phyloP scores from a whole-genome alignment of 2,888 invertebrate genomes.

The Sacculina carcini region DNA sequence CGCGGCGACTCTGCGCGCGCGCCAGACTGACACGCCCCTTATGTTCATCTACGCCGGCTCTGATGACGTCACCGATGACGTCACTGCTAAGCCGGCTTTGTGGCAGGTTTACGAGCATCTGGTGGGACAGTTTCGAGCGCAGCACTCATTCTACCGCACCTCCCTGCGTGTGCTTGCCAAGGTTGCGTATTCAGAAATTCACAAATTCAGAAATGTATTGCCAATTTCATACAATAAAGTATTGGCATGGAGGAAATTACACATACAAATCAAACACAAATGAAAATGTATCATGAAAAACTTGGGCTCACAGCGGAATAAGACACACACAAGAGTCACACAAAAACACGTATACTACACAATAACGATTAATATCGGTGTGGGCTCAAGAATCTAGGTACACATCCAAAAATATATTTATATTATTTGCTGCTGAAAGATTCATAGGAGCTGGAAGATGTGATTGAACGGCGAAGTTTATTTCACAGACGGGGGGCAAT shows the following conservation, averaged over 20 bases:
- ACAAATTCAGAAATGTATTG: not conserved
- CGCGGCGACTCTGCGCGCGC: slow-evolving; percentile 44
- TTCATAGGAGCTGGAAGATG: too few species aligned
- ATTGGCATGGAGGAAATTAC: too few species aligned
- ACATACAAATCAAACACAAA: too few species aligned
- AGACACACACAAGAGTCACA: too few species aligned
- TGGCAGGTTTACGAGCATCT: slow-evolving; percentile 34
- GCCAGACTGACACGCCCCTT: slow-evolving; percentile 44
- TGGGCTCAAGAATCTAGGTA: not conserved
- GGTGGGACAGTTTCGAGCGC: slow-evolving; percentile 47
- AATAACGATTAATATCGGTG: too few species aligned
- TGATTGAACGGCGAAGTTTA: not conserved
- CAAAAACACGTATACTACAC: too few species aligned
- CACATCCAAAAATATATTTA: too few species aligned
- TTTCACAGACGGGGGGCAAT: not conserved
- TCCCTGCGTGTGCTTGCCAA: slow-evolving; percentile 7
- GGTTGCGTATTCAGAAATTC: slow-evolving; percentile 3
- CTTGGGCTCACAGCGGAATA: too few species aligned
- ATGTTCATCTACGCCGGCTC: slow-evolving; percentile 71
- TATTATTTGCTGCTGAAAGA: too few species aligned
- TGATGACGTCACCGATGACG: slow-evolving; percentile 38
- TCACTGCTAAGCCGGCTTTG: too few species aligned
- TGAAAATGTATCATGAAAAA: too few species aligned
- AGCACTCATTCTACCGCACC: slow-evolving; percentile 55
- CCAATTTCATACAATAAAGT: too few species aligned